Evolutionary conservation across 2,113 vertebrate species (phyloP).

Genomic region (Cochlearius cochlearius): DNA sequence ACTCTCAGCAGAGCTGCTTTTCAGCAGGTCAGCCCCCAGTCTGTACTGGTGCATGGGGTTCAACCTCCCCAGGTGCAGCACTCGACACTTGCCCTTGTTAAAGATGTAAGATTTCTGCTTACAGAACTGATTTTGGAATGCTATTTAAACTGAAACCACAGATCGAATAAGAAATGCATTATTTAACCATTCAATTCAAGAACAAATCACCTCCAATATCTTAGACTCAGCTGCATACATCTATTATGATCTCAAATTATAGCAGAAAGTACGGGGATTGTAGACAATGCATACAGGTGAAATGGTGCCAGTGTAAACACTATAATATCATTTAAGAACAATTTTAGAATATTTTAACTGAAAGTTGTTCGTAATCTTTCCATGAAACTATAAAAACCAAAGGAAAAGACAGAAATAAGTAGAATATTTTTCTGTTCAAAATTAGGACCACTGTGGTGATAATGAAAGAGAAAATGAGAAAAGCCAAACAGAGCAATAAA

Average conservation of each 20-base stretch:
- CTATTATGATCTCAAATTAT: not conserved
- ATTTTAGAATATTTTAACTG: not conserved
- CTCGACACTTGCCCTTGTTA: too few species aligned
- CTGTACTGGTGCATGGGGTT: too few species aligned
- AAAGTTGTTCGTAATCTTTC: not conserved
- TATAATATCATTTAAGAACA: not conserved
- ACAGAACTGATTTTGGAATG: not conserved
- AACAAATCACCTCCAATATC: not conserved
- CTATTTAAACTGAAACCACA: not conserved
- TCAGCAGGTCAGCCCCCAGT: too few species aligned
- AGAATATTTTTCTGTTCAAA: not conserved
- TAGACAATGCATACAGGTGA: not conserved
- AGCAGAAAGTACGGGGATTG: not conserved
- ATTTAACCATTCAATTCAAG: not conserved
- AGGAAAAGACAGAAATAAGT: not conserved
- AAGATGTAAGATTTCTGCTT: not conserved
- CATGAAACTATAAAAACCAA: accelerated
- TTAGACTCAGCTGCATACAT: not conserved
- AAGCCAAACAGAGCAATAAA: not conserved
- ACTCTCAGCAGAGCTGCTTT: too few species aligned
- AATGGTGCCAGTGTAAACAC: not conserved
- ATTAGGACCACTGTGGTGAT: not conserved
- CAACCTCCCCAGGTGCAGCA: too few species aligned
- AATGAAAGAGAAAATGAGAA: not conserved
- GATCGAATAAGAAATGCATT: not conserved